Base-by-base conservation (phyloP, 2,113 vertebrate genomes). In the Erpornis zantholeuca region DNA sequence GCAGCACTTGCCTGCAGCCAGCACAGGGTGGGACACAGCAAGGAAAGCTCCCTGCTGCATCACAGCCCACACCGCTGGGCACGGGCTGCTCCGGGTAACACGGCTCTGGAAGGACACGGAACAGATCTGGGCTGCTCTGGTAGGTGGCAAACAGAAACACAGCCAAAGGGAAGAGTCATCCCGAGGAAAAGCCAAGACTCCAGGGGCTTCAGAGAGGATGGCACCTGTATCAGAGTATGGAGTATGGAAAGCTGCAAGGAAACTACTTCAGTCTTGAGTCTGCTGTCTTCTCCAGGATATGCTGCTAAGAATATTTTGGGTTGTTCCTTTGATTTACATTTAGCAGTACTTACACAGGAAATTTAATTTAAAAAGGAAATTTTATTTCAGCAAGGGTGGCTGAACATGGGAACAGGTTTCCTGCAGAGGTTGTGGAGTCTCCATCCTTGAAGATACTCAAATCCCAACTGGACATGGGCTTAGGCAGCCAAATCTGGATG, bases 61-160 rank as follows among this genome's bases (percentile, higher is more conserved):
- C 88, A 61, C 49, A 72, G 64, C 33, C 12, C 64, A 25, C 45
- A 11, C 10, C 33, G 2, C 10, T 20, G 53, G 72, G 54, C 82
- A 82, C 0, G 0, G 45, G n/a, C 54, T 68, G 49, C 40, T 65
- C 49, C 6, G 1, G 64, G 28, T 17, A 36, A 63, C 0, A 0
- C 0, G 0, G 61, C 3, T 2, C 28, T 15, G 45, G 29, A 73
- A 68, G 45, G 54, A 27, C 44, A 49, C 0, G 0, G 56, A 33
- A 17, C 47, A 20, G 59, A 63, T 6, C 82, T 8, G 25, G 31
- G 38, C 47, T 59, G 22, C 17, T 60, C 83, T 38, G 40, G 45
- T 40, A 78, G n/a, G 31, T 35, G 29, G 65, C n/a, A 73, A 92
- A 78, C 1, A 11, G 47, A 16, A 87, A 42, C 19, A 3, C 0